These are phyloP conservation scores for Clarias laeviceps DNA, from an alignment of 2,797 vertebrate species.

Conservation along the genomic window DNA sequence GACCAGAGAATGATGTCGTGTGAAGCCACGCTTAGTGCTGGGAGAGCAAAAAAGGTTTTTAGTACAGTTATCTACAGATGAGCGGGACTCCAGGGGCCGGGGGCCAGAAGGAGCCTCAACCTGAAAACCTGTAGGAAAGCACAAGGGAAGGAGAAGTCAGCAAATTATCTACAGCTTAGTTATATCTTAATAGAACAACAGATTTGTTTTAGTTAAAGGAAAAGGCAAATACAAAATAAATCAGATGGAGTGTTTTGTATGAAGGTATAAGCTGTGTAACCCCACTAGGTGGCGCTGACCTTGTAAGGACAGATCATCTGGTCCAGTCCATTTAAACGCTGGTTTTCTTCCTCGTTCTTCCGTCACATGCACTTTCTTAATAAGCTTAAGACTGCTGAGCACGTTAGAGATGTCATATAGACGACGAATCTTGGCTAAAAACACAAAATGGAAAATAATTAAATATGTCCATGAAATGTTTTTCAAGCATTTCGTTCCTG, in stretches of 20 bases:
- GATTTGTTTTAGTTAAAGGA: background rate
- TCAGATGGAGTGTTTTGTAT: background rate
- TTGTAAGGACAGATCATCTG: constrained; percentile 77
- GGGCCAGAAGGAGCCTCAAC: constrained; percentile 56
- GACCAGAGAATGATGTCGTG: constrained; percentile 91
- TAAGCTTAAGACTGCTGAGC: constrained; percentile 91
- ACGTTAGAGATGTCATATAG: constrained; percentile 97
- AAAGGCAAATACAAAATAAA: background rate
- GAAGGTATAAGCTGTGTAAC: background rate
- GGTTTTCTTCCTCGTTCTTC: constrained; percentile 91
- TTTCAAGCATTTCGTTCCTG: background rate
- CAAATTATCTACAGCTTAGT: background rate
- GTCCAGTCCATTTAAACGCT: constrained; percentile 93
- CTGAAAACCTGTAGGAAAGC: constrained; percentile 61
- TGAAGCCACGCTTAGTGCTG: constrained; percentile 82
- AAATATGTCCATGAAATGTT: no score
- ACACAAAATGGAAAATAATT: constrained; percentile 30
- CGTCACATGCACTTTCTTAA: constrained; percentile 92
- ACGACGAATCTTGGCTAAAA: constrained; percentile 91
- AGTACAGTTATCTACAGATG: constrained; percentile 84
- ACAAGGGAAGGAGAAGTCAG: background rate
- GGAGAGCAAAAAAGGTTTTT: constrained; percentile 91
- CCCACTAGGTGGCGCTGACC: constrained; percentile 68
- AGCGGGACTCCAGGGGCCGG: constrained; percentile 61
- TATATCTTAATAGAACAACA: background rate